Base-by-base conservation (phyloP, 2,113 vertebrate species). In the Rallus limicola region DNA sequence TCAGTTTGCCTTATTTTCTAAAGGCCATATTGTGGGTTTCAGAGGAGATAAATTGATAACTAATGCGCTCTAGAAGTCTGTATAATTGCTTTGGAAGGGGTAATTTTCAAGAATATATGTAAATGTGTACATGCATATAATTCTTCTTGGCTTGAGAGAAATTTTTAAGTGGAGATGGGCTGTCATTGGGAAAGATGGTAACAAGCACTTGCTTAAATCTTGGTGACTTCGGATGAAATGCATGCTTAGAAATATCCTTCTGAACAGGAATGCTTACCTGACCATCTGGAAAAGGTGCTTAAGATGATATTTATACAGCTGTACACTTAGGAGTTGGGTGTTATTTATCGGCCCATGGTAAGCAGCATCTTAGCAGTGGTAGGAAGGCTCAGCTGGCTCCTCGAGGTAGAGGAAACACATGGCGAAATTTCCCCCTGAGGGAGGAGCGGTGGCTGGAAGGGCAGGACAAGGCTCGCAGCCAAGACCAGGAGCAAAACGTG, bases 1-100 rank as follows among this genome's bases (percentile, higher is more conserved):
- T 48, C 42, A 42, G 33, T 59, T 92, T 91, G 31, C 40, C 50
- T 91, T 88, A 60, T 90, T 94, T 93, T 93, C 63, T 77, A 52
- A 88, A 76, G 33, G 33, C 90, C 24, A 2, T 81, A n/a, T 60
- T 90, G 44, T 53, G 42, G 23, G 16, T 46, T 95, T 95, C 60
- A 67, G 90, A 75, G 23, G 53, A 92, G 86, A 90, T 80, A 90
- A 94, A 93, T 93, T 86, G 92, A 23, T 91, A 77, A 82, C 38
- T 67, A 83, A 88, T 75, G 38, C 70, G 70, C 95, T 81, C 92
- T 77, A 81, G 84, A 95, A 87, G 42, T 56, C 65, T 68, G 18
- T 48, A 9, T 90, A 76, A 86, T 96, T 94, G 64, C 82, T 88
- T 96, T 74, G 38, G 58, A 90, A 92, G 23, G 31, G 60, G 68